Evolutionary conservation across 1,140 invertebrate species (phyloP).

Genomic region (Caenorhabditis elegans): WBcel235 BX284603.4:625501-626000

Average conservation of each 20-base stretch:
- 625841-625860: constrained; percentile 24
- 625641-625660: constrained; percentile 40
- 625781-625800: neutral
- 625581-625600: too few relatives aligned
- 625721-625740: constrained; percentile 41
- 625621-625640: constrained; percentile 25
- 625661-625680: neutral
- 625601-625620: constrained; percentile 4
- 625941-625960: neutral
- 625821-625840: constrained; percentile 36
- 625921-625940: constrained; percentile 1
- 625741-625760: constrained; percentile 34
- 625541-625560: too few relatives aligned
- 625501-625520: too few relatives aligned
- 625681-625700: neutral
- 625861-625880: constrained; percentile 24
- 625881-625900: constrained; percentile 45
- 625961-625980: too few relatives aligned
- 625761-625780: constrained; percentile 46
- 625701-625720: constrained; percentile 34
- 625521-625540: too few relatives aligned
- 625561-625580: too few relatives aligned
- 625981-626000: too few relatives aligned
- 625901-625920: constrained; percentile 33
- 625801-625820: constrained; percentile 38